Percentiles rank a stretch among this genome's conserved stretches.
These are phyloP conservation scores for Drosophila lacteicornis DNA, from an alignment of 1,140 invertebrate species.

Conservation along the genomic window DNA sequence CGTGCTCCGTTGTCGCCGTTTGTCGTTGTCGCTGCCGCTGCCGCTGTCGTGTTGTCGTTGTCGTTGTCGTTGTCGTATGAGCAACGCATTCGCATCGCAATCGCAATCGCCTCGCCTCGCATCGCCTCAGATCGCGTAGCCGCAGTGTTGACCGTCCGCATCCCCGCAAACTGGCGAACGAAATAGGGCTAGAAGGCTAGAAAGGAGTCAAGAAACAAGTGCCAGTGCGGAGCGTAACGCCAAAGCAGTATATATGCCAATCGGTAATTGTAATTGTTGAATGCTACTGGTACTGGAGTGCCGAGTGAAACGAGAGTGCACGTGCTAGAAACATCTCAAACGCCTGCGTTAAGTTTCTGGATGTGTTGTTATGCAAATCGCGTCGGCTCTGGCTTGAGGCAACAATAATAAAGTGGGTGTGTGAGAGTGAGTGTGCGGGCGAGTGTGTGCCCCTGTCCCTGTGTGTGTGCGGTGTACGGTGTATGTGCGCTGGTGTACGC, in stretches of 20 bases:
- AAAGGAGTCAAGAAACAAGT: conserved; percentile 37
- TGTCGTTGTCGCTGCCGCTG: conserved; percentile 27
- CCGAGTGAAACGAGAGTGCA: conserved; percentile 32
- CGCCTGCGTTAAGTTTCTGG: conserved; percentile 48
- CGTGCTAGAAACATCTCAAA: conserved; percentile 48
- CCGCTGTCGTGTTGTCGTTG: conserved; percentile 22
- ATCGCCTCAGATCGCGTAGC: conserved; percentile 36
- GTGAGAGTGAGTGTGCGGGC: conserved; percentile 28
- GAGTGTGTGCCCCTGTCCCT: conserved; percentile 13
- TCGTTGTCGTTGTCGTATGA: conserved; percentile 27
- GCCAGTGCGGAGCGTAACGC: conserved; percentile 2
- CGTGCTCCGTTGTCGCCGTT: conserved; percentile 54
- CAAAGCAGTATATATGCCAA: conserved; percentile 8
- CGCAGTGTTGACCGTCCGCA: conserved; percentile 46
- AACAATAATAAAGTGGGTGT: conserved; percentile 54
- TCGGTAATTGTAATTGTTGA: conserved; percentile 35
- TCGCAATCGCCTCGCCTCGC: conserved; percentile 11
- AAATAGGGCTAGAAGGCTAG: not conserved
- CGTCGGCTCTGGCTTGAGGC: conserved; percentile 55
- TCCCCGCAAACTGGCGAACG: conserved; percentile 32
- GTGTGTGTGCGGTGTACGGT: conserved; percentile 19
- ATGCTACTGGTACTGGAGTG: conserved; percentile 12
- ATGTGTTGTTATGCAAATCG: conserved; percentile 75
- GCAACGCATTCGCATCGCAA: conserved; percentile 21
- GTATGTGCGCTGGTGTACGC: conserved; percentile 53